Percentiles rank a stretch among this genome's conserved stretches.
Evolutionary conservation across 92 coral and sea anemone species (phyloP).

Genomic region (Phenganax marumi): DNA sequence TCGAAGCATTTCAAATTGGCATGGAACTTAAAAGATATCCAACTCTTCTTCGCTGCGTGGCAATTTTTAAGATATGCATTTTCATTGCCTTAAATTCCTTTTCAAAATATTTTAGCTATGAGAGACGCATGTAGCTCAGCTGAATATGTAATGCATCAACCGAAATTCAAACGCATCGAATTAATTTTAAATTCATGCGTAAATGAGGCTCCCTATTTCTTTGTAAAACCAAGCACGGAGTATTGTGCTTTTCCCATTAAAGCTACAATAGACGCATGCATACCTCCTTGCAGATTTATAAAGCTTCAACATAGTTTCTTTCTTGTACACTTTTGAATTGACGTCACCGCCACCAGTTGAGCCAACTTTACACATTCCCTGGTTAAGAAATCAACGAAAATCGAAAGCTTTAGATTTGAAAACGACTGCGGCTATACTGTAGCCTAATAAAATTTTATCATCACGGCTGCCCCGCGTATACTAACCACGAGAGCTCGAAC

Average conservation of each 20-base stretch:
- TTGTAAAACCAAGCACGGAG: no score
- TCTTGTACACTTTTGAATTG: conserved; percentile 73
- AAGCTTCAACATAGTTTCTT: conserved; percentile 78
- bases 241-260: neutral
- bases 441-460: neutral
- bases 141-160: no score
- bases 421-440: neutral
- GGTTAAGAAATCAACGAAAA: neutral
- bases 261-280: neutral
- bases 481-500: conserved; percentile 96
- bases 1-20: no score
- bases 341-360: conserved; percentile 83
- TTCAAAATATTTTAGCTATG: no score
- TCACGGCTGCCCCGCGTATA: neutral
- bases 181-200: no score
- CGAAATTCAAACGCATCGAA: no score
- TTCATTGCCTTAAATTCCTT: no score
- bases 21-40: no score
- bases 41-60: no score
- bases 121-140: no score
- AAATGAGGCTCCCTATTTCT: no score
- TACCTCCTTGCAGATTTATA: conserved; percentile 87
- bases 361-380: conserved; percentile 92
- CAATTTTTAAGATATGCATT: no score
- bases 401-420: neutral